Conservation (phyloP, 2,113 vertebrate species). For the Nannobrachium achirus region DNA sequence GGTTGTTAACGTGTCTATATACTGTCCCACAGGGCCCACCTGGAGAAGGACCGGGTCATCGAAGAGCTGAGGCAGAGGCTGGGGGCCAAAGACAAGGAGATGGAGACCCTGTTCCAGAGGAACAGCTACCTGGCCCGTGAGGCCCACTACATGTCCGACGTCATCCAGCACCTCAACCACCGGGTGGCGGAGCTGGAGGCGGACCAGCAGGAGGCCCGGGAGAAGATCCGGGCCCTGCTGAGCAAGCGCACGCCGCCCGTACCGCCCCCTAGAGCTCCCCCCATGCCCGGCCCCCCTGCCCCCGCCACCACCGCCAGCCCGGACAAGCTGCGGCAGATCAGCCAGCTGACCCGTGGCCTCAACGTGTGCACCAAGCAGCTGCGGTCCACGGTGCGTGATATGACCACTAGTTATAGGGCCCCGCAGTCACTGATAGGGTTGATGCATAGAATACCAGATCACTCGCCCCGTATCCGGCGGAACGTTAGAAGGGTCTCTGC, state of each 20-base stretch:
- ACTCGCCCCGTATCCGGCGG: too few species aligned
- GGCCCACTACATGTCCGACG: slow-evolving; percentile 47
- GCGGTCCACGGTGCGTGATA: slow-evolving; percentile 33
- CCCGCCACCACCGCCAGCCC: slow-evolving; percentile 30
- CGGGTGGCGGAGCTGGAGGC: slow-evolving; percentile 64
- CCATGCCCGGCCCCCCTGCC: neutral
- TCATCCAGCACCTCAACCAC: slow-evolving; percentile 57
- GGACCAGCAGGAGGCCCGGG: slow-evolving; percentile 52
- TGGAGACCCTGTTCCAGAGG: slow-evolving; percentile 57
- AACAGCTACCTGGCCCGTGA: slow-evolving; percentile 60
- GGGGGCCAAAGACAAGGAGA: slow-evolving; percentile 58
- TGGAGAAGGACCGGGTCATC: slow-evolving; percentile 62
- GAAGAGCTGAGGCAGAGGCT: slow-evolving; percentile 65
- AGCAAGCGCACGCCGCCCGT: neutral
- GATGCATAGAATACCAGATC: too few species aligned
- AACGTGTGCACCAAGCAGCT: slow-evolving; percentile 68
- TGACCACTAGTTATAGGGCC: too few species aligned
- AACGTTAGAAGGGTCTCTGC: too few species aligned
- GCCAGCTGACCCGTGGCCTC: slow-evolving; percentile 49
- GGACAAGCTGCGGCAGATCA: slow-evolving; percentile 45
- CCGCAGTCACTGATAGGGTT: too few species aligned
- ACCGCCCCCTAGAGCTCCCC: neutral
- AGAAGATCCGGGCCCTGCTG: slow-evolving; percentile 60
- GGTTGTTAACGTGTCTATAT: too few species aligned
- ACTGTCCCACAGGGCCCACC: slow-evolving; percentile 66